These are phyloP conservation scores for Suricata suricatta DNA, from an alignment of 2,113 vertebrate species.

Conservation along the genomic window DNA sequence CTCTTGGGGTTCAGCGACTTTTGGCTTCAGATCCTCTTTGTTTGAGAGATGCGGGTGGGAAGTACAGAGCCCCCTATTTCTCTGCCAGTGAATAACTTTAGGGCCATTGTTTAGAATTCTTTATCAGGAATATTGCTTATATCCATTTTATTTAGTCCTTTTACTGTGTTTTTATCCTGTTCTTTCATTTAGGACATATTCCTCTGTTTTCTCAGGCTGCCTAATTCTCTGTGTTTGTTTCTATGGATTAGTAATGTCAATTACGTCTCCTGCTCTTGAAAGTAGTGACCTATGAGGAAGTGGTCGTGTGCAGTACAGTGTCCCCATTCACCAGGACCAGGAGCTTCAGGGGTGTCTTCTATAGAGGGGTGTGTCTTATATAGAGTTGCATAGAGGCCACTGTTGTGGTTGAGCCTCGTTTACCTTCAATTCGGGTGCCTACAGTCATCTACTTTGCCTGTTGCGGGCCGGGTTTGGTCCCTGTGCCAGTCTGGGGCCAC, in stretches of 20 bases:
- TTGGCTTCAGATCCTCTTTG: no score
- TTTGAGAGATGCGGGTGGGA: no score
- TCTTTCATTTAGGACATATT: neutral
- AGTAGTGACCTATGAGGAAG: neutral
- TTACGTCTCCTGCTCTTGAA: neutral
- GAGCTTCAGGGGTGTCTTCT: neutral
- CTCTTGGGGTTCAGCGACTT: no score
- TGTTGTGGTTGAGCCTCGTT: neutral
- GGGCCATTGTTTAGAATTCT: neutral
- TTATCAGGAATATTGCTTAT: neutral
- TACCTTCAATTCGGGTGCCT: neutral
- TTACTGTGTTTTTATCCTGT: neutral
- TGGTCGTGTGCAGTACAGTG: neutral
- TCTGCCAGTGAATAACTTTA: neutral
- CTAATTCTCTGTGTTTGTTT: neutral
- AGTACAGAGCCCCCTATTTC: no score
- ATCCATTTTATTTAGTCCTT: neutral
- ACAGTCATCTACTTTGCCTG: neutral
- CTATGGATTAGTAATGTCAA: neutral
- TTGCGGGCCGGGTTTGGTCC: neutral
- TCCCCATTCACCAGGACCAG: neutral
- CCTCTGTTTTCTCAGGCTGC: neutral
- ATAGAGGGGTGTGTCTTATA: no score
- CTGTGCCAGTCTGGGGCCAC: neutral
- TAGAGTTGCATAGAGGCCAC: neutral